Base-by-base conservation (phyloP, 2,113 vertebrate genomes). In the Hydrochoerus hydrochaeris region DNA sequence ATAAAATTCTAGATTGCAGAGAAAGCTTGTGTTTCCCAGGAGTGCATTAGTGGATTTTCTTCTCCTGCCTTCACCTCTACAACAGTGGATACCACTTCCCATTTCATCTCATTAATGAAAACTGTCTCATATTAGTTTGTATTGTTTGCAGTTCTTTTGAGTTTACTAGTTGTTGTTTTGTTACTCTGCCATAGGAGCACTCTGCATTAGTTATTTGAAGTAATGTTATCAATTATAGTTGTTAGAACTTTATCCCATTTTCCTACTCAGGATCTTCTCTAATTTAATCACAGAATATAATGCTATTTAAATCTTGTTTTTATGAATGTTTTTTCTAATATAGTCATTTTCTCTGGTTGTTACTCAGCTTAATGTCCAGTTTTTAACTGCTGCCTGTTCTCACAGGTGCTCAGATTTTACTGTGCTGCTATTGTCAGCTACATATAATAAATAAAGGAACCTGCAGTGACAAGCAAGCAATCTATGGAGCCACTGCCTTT, bases 121-220 rank as follows among this genome's bases (percentile, higher is more conserved):
- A 92, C 6, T 20, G 3, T 73, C 26, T 78, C 35, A 32, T 67
- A 78, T 95, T 84, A 28, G 77, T 63, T 92, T 90, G 2, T 24
- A 28, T 75, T 44, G 0, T 82, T 92, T 69, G n/a, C 7, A 81
- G 5, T 88, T 69, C 49, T 91, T 97, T 89, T 87, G 87, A 85
- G 58, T 88, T 88, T 57, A 41, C 69, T 30, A 16, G 0, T 60
- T 88, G 19, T 60, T 77, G 84, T 80, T 65, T 75, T 32, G 20
- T 57, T 1, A 57, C 38, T 9, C 4, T 49, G 88, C 65, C 30
- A 32, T 44, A 77, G 20, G 7, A 22, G 13, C 85, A 35, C 67
- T 57, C 65, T 69, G 5, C 60, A 81, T 32, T 32, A 69, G 52
- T 38, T 80, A 35, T 67, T 75, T 75, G 32, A 95, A 87, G 57